Evolutionary conservation across 2,797 vertebrate species (phyloP), one percentile per base, ranked within the genome.

Genomic region (Denticeps clupeoides): DNA sequence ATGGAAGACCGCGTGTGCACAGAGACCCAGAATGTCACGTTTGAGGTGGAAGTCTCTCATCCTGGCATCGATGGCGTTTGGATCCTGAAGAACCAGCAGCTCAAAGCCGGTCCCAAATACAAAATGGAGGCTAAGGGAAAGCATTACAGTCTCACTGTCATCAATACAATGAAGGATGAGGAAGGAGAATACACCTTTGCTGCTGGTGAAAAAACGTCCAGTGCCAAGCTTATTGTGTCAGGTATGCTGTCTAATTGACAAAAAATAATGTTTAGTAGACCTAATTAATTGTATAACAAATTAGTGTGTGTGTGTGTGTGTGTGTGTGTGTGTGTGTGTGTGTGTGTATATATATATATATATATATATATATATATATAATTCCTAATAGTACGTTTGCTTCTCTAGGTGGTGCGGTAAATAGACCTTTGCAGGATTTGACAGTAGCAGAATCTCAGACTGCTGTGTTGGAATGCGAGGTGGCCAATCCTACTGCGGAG

Each of bases 91-190:
- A 84, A 75, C 62, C 86, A 89, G 50, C 84, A 82, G 56, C 83
- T 97, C 52, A 89, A 89, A 68, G 57, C 87, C 55, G 83, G 85
- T 56, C 63, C 84, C 59, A 96, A 95, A 63, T 83, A 91, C 68
- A 97, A 91, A 74, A 80, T 93, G 42, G 89, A 90, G 70, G 73
- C 85, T 49, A 87, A 62, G 56, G 91, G 86, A 47, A 94, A 84
- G 62, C 76, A 75, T 55, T 85, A 97, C 65, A 89, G 76, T 27
- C 58, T 99, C 66, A 93, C 80, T 9, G 70, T 99, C 44, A 64
- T 86, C 19, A 89, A 93, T 57, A 70, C 90, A 76, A 97, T 97
- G 93, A 97, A 99, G 76, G 95, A 99, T 37, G 91, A 93, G 61
- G 95, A 99, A 75, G 95, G 95, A 61, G 77, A 90, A 59, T 99